These are phyloP conservation scores for Yponomeuta malinellus DNA, from an alignment of 2,888 invertebrate genomes.

Conservation along the genomic window DNA sequence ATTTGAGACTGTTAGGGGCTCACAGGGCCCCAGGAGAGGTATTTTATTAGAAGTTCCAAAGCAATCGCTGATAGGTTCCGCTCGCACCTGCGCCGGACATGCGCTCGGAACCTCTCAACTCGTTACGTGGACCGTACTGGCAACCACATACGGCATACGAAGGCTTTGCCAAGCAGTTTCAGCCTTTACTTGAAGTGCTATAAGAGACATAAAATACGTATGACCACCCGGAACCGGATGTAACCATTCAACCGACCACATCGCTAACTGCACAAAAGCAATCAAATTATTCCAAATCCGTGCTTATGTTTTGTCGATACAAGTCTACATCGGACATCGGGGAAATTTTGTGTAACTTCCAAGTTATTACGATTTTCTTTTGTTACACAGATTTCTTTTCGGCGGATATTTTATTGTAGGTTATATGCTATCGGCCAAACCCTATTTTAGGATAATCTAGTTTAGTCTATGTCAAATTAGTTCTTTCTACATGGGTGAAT, in stretches of 20 bases:
- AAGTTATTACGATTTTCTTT: neutral
- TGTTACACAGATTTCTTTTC: neutral
- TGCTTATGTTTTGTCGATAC: neutral
- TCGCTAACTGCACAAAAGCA: neutral
- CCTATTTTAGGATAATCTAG: no score
- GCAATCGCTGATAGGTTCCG: constrained; percentile 31
- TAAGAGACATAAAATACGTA: neutral
- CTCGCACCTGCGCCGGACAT: constrained; percentile 40
- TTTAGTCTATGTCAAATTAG: no score
- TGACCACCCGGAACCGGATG: neutral
- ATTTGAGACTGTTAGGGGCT: constrained; percentile 45
- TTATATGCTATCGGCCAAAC: neutral
- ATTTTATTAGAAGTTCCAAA: constrained; percentile 53
- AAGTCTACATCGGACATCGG: neutral
- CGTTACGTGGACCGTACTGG: constrained; percentile 14
- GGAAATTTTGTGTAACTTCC: neutral
- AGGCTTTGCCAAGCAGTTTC: neutral
- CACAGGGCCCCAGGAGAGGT: constrained; percentile 54
- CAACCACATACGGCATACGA: neutral
- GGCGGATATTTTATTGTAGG: neutral
- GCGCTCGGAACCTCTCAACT: constrained; percentile 19
- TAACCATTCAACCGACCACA: neutral
- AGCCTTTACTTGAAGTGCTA: neutral
- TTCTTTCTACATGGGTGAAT: no score
- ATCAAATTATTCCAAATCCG: neutral